Percentiles rank a stretch among this genome's conserved stretches.
Evolutionary conservation across 2,113 vertebrate species (phyloP).

Genomic region (Sialia sialis): DNA sequence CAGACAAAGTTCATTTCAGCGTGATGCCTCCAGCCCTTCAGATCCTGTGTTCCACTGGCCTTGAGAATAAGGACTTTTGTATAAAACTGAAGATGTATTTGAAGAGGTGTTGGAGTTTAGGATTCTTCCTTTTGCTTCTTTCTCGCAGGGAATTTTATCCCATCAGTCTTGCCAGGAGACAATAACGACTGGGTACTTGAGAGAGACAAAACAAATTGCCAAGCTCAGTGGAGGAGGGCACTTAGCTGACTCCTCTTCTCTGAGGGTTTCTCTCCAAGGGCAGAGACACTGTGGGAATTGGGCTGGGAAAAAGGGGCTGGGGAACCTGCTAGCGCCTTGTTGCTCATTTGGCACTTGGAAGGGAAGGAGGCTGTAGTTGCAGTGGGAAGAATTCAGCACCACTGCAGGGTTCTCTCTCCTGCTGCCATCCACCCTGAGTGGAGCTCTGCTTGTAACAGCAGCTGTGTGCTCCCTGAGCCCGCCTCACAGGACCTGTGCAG

Average conservation of each 20-base stretch:
- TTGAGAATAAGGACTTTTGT: background rate
- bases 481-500: background rate
- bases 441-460: background rate
- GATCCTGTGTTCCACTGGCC: background rate
- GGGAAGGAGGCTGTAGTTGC: background rate
- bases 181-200: fast-evolving
- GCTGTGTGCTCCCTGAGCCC: fast-evolving
- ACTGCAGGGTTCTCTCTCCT: too few relatives aligned
- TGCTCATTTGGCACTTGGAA: fast-evolving
- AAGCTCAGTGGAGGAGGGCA: background rate
- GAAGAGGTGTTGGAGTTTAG: background rate
- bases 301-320: background rate
- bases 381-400: background rate
- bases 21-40: background rate
- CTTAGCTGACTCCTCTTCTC: background rate
- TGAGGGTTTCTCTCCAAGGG: background rate
- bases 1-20: background rate
- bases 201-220: background rate
- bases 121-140: background rate
- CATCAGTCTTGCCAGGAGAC: background rate
- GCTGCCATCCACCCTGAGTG: background rate
- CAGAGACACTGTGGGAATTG: fast-evolving
- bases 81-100: background rate
- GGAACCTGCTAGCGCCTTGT: background rate
- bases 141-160: background rate